Base-by-base conservation (phyloP, 2,888 invertebrate genomes). In the Acleris cristana region DNA sequence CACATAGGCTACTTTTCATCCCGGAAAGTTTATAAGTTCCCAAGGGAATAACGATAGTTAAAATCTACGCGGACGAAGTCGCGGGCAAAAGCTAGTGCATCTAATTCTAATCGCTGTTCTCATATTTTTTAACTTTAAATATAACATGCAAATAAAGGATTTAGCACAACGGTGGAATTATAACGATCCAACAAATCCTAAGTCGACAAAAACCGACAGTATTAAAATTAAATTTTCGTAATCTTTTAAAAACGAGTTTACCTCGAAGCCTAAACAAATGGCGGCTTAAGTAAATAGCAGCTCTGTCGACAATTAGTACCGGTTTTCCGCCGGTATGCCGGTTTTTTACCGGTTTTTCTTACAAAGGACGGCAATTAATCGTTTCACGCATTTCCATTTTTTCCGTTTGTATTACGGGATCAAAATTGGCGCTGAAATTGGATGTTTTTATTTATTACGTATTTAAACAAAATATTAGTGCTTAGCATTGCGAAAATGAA, bases 351-450 rank as follows among this genome's bases (percentile, higher is more conserved):
- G 76, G 76, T 75, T 64, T 52, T 52, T 45, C 45, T 57, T 45
- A 60, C 44, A 49, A 65, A 64, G 56, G 40, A 54, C 75, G 76
- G 79, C 82, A 83, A 85, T 85, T 85, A 85, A 86, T 86, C 82
- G 79, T 81, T 75, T 73, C 75, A 73, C 76, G 82, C 77, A 81
- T 86, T 85, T 81, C 74, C 82, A 79, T 78, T 73, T 71, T 72
- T 70, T 72, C 71, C 72, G 57, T 66, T 66, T 62, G 61, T 61
- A 48, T 56, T 23, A 45, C 8, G n/a, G 45, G 61, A 52, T 56
- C 45, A 23, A 45, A 34, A 30, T 56, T 65, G 40, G 55, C 49
- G 56, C 56, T 23, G 44, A 56, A 21, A 44, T 44, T n/a, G 16
- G 7, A 49, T 48, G 8, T 48, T 57, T 64, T 51, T 51, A 56